These are phyloP conservation scores for Alectura lathami DNA, from an alignment of 2,113 vertebrate species.

Conservation along the genomic window DNA sequence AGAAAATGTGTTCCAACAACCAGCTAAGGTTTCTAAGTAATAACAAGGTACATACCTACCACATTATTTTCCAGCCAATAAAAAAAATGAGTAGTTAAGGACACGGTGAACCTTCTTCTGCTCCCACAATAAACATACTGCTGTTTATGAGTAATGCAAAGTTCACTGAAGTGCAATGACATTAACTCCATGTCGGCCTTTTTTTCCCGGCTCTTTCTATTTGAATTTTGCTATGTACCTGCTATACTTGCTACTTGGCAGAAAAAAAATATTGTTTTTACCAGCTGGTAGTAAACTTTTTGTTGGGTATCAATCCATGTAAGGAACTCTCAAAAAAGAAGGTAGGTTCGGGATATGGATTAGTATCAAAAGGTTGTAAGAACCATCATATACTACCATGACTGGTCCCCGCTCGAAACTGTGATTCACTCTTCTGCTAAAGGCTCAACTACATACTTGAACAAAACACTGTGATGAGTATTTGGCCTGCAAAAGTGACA, in stretches of 20 bases:
- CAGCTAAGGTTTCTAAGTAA: neutral
- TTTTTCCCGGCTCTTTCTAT: neutral
- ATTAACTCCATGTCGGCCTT: neutral
- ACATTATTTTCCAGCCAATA: neutral
- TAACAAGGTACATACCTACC: neutral
- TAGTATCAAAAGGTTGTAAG: neutral
- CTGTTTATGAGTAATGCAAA: neutral
- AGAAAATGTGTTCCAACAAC: neutral
- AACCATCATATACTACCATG: neutral
- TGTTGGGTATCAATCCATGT: neutral
- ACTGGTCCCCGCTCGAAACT: neutral
- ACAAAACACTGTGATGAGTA: neutral
- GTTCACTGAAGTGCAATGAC: accelerated
- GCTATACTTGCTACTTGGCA: neutral
- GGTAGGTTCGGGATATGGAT: neutral
- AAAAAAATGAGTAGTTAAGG: neutral
- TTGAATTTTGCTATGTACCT: neutral
- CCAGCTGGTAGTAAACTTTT: neutral
- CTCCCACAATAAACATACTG: neutral
- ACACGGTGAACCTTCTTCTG: accelerated
- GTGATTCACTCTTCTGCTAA: neutral
- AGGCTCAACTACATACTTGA: neutral
- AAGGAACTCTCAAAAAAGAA: neutral
- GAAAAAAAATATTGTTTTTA: neutral
- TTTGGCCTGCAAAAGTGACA: neutral